Evolutionary conservation across 2,113 vertebrate genomes (phyloP).

Genomic region (Calidris pygmaea): DNA sequence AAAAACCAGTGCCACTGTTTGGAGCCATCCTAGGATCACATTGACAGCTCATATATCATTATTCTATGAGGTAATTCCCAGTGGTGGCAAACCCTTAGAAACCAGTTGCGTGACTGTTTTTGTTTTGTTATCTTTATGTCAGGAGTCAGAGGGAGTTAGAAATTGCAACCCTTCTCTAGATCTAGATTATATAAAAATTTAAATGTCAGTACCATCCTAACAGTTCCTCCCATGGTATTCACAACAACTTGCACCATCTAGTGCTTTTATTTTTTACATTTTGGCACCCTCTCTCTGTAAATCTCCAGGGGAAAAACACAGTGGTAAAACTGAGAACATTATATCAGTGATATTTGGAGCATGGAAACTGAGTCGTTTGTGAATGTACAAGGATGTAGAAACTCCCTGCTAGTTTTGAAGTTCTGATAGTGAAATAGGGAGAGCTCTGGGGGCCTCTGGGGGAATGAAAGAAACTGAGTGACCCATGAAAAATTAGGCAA

Average conservation of each 20-base stretch:
- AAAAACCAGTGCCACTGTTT: not conserved
- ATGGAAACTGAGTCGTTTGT: not conserved
- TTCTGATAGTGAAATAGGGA: not conserved
- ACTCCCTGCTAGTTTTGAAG: not conserved
- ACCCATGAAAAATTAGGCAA: not conserved
- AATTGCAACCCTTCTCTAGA: not conserved
- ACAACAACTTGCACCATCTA: not conserved
- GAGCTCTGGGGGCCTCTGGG: not conserved
- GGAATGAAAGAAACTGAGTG: not conserved
- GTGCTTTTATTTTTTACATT: not conserved
- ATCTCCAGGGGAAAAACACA: not conserved
- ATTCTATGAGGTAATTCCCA: not conserved
- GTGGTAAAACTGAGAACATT: not conserved
- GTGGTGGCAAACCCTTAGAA: not conserved
- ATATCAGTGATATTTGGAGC: not conserved
- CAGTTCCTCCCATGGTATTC: not conserved
- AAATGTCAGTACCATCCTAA: not conserved
- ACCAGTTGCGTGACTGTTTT: not conserved
- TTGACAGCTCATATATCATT: accelerated
- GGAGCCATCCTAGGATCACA: accelerated
- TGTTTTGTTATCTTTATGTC: not conserved
- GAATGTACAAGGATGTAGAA: not conserved
- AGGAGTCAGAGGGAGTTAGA: not conserved
- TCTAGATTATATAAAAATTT: not conserved
- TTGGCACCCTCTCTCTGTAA: not conserved